A percentile compares a stretch with the other conserved stretches of the same genome.
Conservation (phyloP, 2,113 vertebrate genomes). For the Butorides virescens region DNA sequence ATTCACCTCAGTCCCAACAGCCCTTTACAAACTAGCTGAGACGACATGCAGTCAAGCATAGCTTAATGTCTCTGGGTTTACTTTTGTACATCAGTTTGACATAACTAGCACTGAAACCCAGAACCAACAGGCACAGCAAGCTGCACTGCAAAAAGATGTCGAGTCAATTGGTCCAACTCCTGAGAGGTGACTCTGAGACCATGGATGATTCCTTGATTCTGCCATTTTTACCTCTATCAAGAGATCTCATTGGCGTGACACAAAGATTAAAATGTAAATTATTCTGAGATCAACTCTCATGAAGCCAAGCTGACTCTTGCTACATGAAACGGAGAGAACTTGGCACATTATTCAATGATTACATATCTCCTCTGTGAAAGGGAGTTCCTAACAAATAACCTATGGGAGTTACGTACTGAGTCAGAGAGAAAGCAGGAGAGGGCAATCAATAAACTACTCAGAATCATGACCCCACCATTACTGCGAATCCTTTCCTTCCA, state of each 20-base stretch:
- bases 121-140: background rate
- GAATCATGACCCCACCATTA: background rate
- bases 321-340: background rate
- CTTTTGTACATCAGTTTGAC: background rate
- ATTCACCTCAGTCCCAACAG: background rate
- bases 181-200: background rate
- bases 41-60: background rate
- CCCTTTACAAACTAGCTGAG: background rate
- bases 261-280: background rate
- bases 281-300: background rate
- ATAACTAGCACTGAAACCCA: background rate
- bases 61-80: background rate
- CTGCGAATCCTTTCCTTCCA: background rate
- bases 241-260: background rate
- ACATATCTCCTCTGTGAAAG: background rate
- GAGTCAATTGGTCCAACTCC: background rate
- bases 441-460: background rate
- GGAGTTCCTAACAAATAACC: background rate
- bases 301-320: background rate
- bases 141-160: background rate
- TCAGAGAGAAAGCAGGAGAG: background rate
- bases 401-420: background rate
- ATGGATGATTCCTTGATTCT: background rate
- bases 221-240: background rate
- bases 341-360: background rate